These are phyloP conservation scores for Limnephilus auricula DNA, from an alignment of 2,888 invertebrate genomes.

Conservation along the genomic window DNA sequence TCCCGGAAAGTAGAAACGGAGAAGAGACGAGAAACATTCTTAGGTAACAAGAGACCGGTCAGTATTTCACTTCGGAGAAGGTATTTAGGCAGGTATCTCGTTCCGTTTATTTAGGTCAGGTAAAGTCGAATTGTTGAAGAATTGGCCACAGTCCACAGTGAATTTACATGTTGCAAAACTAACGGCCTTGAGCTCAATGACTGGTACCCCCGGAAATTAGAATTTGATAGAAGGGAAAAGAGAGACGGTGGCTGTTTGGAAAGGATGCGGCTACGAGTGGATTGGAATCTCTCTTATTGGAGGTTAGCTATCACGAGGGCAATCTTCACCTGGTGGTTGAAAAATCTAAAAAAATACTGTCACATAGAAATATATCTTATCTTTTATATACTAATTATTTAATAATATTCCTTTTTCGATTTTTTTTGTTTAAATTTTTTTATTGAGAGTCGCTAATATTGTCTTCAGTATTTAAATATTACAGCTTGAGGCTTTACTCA, in stretches of 20 bases:
- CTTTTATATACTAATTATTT: too few relatives aligned
- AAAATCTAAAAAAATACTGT: too few relatives aligned
- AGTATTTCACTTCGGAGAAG: not conserved
- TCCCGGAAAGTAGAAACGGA: not conserved
- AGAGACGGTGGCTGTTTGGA: not conserved
- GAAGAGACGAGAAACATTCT: not conserved
- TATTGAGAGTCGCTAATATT: too few relatives aligned
- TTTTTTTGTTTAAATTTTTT: too few relatives aligned
- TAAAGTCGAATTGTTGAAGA: not conserved
- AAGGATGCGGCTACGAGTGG: not conserved
- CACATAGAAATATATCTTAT: too few relatives aligned
- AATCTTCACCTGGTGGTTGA: not conserved
- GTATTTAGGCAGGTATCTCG: not conserved
- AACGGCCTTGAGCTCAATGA: not conserved
- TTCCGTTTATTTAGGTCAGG: not conserved
- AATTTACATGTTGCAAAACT: constrained; percentile 2
- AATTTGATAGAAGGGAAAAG: not conserved
- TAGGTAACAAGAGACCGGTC: not conserved
- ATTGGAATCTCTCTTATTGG: not conserved
- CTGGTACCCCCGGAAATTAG: not conserved
- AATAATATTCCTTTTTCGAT: too few relatives aligned
- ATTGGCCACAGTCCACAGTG: not conserved
- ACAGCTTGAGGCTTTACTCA: too few relatives aligned
- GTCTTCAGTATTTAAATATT: too few relatives aligned
- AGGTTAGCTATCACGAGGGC: not conserved